Evolutionary conservation across 2,888 invertebrate genomes (phyloP), one percentile per base, ranked within the genome.

Genomic region (Ormia ochracea): DNA sequence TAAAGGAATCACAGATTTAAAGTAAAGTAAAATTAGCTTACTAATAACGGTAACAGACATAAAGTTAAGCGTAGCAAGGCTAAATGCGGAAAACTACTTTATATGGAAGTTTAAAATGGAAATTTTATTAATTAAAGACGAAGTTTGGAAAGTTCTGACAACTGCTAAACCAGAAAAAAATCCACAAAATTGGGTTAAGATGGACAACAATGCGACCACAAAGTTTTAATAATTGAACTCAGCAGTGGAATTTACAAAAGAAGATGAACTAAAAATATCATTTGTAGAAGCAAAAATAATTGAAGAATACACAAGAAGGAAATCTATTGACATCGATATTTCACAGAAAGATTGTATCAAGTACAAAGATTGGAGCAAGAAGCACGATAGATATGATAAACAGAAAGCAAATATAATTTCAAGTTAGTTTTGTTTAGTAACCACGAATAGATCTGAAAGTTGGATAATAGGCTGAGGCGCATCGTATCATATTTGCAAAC

Each of bases 241-340:
- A 10, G 68, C 68, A 5, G 4, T 56, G 10, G 54, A 66, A 9
- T 66, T 41, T 4, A 52, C 52, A 0, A 9, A 17, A 14, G 36
- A 69, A 56, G 68, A 56, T 9, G 33, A 69, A 7, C 19, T 69
- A 17, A 56, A 43, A 3, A 23, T 69, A n/a, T 10, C 4, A 12
- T 69, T 45, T 69, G 68, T 69, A 10, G 45, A 69, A 56, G 23
- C 68, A 21, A 69, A 69, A 45, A 45, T 69, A 19, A 56, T 54
- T 19, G 68, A 68, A 5, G 54, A 68, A 69, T 56, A 58, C 17
- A 33, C 12, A 3, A 69, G 68, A 45, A 5, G 56, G 0, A 56
- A 45, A 58, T 7, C 12, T 9, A 21, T 17, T 9, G 41, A 54
- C 4, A 6, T 2, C 4, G 9, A 5, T 33, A 33, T 23, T 26